Conservation (phyloP, 35 echinoderm and acorn worm genomes). For the Acanthaster planci region DNA sequence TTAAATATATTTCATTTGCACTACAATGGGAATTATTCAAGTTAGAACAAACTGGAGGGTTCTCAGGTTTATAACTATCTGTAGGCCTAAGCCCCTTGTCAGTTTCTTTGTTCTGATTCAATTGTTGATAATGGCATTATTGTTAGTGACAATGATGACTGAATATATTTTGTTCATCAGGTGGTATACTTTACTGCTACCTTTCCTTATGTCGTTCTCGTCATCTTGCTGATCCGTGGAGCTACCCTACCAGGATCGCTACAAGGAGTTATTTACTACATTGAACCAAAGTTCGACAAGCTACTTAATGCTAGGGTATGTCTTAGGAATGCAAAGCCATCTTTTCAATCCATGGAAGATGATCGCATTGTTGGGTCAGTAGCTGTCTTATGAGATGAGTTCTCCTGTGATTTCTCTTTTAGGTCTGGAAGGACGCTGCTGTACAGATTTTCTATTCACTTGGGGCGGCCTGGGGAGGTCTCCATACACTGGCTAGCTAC, state of each 20-base stretch:
- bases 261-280: slow-evolving; percentile 23
- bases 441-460: slow-evolving; percentile 91
- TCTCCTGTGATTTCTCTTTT: background rate
- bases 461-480: slow-evolving; percentile 69
- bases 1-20: too few relatives aligned
- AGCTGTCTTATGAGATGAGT: background rate
- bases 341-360: background rate
- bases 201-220: slow-evolving; percentile 46
- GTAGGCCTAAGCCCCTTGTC: too few relatives aligned
- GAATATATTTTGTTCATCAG: too few relatives aligned
- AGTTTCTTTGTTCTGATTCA: too few relatives aligned
- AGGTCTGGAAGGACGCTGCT: slow-evolving; percentile 91
- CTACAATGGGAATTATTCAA: too few relatives aligned
- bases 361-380: too few relatives aligned
- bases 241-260: slow-evolving; percentile 29
- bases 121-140: too few relatives aligned
- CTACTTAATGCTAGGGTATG: slow-evolving; percentile 39
- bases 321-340: background rate
- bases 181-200: slow-evolving; percentile 58
- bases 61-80: too few relatives aligned
- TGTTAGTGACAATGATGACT: too few relatives aligned
- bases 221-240: slow-evolving; percentile 48
- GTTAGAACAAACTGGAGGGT: too few relatives aligned
- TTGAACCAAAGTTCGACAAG: slow-evolving; percentile 22
- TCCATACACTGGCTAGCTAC: slow-evolving; percentile 73